Conservation (phyloP, 2,797 vertebrate genomes). For the Siniperca undulata region DNA sequence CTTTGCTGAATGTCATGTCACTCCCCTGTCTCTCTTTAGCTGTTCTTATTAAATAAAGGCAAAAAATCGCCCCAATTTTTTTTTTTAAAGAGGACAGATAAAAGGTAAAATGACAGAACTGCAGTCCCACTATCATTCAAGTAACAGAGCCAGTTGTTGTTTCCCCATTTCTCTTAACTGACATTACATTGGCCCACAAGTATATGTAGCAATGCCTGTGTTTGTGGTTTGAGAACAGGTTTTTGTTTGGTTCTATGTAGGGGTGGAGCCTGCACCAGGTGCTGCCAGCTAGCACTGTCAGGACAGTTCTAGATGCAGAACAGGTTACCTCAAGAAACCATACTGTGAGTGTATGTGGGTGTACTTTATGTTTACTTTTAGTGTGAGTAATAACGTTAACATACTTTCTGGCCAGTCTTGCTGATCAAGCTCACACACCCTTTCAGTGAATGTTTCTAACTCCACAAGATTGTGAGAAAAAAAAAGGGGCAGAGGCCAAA, state of each 20-base stretch:
- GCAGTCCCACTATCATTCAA: slow-evolving; percentile 37
- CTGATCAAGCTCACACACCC: slow-evolving; percentile 78
- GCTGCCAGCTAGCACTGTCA: slow-evolving; percentile 3
- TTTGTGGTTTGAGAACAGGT: slow-evolving; percentile 58
- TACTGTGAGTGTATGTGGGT: slow-evolving; percentile 7
- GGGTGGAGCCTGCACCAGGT: slow-evolving; percentile 23
- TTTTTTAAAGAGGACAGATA: too few relatives aligned
- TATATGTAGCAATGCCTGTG: slow-evolving; percentile 25
- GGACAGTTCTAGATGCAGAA: slow-evolving; percentile 15
- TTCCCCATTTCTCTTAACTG: slow-evolving; percentile 33
- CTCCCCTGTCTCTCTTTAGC: too few relatives aligned
- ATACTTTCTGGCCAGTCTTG: slow-evolving; percentile 61
- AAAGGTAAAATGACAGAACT: slow-evolving; percentile 18
- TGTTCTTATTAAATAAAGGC: too few relatives aligned
- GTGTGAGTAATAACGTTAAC: slow-evolving; percentile 45
- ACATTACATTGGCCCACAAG: slow-evolving; percentile 30
- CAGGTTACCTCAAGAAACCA: slow-evolving; percentile 16
- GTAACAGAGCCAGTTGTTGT: slow-evolving; percentile 43
- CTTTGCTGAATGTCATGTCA: too few relatives aligned
- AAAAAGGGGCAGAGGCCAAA: slow-evolving; percentile 54
- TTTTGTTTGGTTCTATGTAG: slow-evolving; percentile 44
- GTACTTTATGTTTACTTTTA: slow-evolving; percentile 8
- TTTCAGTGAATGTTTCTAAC: slow-evolving; percentile 52
- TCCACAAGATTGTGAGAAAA: slow-evolving; percentile 26
- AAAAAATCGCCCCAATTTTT: too few relatives aligned